Evolutionary conservation across 2,888 invertebrate genomes (phyloP).

Genomic region (Lacanobia wlatinum): DNA sequence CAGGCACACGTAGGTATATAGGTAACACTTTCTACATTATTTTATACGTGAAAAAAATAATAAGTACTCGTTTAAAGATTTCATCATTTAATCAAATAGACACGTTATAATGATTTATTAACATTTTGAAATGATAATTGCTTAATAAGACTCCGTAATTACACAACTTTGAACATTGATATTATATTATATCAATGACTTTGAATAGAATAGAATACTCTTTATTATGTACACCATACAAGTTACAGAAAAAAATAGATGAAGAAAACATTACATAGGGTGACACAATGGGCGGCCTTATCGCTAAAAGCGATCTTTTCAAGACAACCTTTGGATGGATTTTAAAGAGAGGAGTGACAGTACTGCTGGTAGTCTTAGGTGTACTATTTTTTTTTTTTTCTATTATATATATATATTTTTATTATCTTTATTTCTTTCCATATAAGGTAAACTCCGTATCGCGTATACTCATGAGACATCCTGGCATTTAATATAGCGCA

Average conservation of each 20-base stretch:
- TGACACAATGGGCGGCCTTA: too few relatives aligned
- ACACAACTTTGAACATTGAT: neutral
- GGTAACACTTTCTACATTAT: neutral
- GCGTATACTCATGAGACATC: neutral
- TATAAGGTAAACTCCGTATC: constrained; percentile 15
- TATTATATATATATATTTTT: too few relatives aligned
- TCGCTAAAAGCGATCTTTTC: too few relatives aligned
- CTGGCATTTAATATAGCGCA: constrained; percentile 40
- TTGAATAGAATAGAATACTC: too few relatives aligned
- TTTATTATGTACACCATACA: too few relatives aligned
- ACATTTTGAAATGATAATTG: neutral
- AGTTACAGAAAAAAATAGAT: too few relatives aligned
- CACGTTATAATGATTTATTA: constrained; percentile 1
- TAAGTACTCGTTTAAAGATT: neutral
- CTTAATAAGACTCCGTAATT: neutral
- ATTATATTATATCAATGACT: too few relatives aligned
- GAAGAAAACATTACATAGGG: too few relatives aligned
- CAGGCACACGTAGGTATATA: neutral
- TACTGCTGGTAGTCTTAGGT: too few relatives aligned
- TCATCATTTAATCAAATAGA: constrained; percentile 9
- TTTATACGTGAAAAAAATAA: neutral
- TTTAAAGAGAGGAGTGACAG: too few relatives aligned
- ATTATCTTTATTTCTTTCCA: neutral
- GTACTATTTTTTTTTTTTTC: too few relatives aligned
- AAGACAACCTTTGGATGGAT: too few relatives aligned